Base-by-base conservation (phyloP, 2,797 vertebrate genomes). In the Gadopsis marmoratus region DNA sequence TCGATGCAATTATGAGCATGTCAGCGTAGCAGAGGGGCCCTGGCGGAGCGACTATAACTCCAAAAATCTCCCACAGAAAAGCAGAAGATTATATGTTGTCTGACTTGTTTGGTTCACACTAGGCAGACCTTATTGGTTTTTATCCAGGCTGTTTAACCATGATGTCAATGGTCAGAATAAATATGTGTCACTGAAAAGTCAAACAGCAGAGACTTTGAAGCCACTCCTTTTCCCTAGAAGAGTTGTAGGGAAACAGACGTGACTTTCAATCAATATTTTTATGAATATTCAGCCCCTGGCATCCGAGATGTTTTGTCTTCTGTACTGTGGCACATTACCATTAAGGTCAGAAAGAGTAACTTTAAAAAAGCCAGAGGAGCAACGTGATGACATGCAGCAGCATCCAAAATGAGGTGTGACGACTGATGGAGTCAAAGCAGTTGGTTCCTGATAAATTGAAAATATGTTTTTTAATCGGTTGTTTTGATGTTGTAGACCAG, bases 101-200 rank as follows among this genome's bases (percentile, higher is more conserved):
- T 51, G 73, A 74, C 69, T 73, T 59, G 41, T 58, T 67, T 51
- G 58, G n/a, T 66, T 81, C 29, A 55, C 56, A 62, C 39, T 39
- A 16, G n/a, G 51, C 47, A 1, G 23, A 78, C 64, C 19, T 61
- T 54, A 76, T 61, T 71, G 55, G 50, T 66, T 84, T 88, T 58
- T 48, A 74, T 84, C 51, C 75, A 39, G 55, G 23, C 41, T 66
- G 63, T 83, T 78, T 60, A 77, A 64, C 62, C 41, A 48, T 1
- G 0, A 74, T 71, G 79, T 84, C 69, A 90, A 61, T 84, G 59
- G 82, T 89, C 81, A 82, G 23, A 58, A 66, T 76, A 45, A 71
- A 87, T 56, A 63, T 76, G 68, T 54, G 61, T 43, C 33, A 16
- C 31, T 65, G 73, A 81, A 62, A 64, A 64, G 73, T 83, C 62